phyloP scores from a whole-genome alignment of 2,113 vertebrate genomes.

The Progne subis region DNA sequence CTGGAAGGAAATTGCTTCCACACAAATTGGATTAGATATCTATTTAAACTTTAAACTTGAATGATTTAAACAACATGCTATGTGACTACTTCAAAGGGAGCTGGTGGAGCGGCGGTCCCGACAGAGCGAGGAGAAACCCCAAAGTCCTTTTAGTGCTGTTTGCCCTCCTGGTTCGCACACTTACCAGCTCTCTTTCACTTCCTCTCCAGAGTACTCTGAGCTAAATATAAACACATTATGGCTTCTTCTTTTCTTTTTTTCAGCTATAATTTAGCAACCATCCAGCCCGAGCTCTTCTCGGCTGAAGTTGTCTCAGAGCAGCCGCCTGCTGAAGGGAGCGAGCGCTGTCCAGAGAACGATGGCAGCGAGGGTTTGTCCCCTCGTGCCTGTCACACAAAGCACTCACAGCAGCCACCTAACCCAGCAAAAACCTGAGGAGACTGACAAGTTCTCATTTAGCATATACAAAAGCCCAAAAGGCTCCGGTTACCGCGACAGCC shows the following conservation, averaged over 20 bases:
- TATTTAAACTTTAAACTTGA: conserved; percentile 65
- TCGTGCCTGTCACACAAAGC: neutral
- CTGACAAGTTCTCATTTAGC: neutral
- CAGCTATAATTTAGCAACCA: neutral
- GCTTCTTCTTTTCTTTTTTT: neutral
- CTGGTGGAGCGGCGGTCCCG: neutral
- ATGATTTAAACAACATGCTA: conserved; percentile 55
- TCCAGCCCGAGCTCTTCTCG: neutral
- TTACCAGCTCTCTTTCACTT: neutral
- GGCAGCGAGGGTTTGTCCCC: neutral
- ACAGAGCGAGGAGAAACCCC: neutral
- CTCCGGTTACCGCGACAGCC: neutral
- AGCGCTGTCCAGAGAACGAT: fast-evolving
- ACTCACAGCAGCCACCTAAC: neutral
- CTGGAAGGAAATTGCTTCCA: conserved; percentile 67
- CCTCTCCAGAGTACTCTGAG: neutral
- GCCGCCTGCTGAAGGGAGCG: neutral
- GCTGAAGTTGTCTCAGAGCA: neutral
- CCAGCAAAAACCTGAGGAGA: neutral
- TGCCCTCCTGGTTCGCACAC: neutral
- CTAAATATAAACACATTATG: neutral
- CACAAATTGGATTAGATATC: conserved; percentile 62
- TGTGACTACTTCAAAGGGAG: neutral
- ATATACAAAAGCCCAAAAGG: neutral
- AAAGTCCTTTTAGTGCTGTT: neutral